Evolutionary conservation across 2,113 vertebrate species (phyloP), one percentile per base, ranked within the genome.

Genomic region (Penelope pileata): DNA sequence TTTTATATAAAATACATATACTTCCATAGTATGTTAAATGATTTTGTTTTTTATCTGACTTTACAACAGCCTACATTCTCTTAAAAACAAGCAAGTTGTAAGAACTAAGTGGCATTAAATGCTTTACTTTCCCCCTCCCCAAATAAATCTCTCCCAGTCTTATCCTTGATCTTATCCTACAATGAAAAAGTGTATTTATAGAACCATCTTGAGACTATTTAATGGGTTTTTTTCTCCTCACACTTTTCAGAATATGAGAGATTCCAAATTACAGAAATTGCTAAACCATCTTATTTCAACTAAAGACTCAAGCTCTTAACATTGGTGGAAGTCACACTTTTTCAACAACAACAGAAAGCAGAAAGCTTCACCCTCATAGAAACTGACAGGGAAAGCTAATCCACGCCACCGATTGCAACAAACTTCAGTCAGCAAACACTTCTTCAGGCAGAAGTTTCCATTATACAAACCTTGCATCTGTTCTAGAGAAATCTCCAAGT

Each of bases 181-280:
- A 59, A 40, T 51, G 56, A 66, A 70, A 58, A 70, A 2, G 2
- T 12, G 4, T 34, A 6, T 38, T 72, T 67, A 59, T 2, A 63
- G 10, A 92, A 78, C 16, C 6, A 5, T 13, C 13, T 15, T n/a
- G n/a, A n/a, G n/a, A n/a, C n/a, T n/a, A 34, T 38, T 83, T 17
- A 45, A 16, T 45, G 5, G 8, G 53, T 88, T 88, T 26, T 70
- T 56, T 2, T 4, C 10, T 1, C 2, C 7, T 9, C 0, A 0
- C 16, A 18, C 5, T 50, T 88, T 36, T 38, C 30, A 67, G 30
- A 90, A 22, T 16, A 81, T 7, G 16, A 14, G 15, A 86, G 7
- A n/a, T 58, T 50, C 24, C 14, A 74, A 74, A 17, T 66, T 22
- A 77, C 4, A 85, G 8, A 73, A 86, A 54, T 29, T 45, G 17